A percentile compares a stretch with the other conserved stretches of the same genome.
phyloP scores from a whole-genome alignment of 1,140 invertebrate species.

The Pissodes strobi region DNA sequence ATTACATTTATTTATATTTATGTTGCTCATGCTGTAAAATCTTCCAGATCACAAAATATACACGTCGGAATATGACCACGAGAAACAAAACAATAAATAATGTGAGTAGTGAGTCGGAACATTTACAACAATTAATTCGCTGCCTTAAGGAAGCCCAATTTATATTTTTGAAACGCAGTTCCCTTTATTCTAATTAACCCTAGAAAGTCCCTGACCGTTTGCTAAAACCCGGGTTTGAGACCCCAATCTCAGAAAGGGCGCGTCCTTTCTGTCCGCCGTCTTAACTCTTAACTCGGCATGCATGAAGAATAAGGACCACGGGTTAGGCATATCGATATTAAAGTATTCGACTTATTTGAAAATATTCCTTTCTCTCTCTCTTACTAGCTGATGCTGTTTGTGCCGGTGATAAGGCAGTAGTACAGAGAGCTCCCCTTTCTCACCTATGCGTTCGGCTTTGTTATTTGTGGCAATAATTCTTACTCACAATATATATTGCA shows the following conservation, averaged over 20 bases:
- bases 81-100: slow-evolving; percentile 21
- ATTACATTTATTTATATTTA: no score
- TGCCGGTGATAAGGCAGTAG: no score
- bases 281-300: slow-evolving; percentile 42
- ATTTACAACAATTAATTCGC: slow-evolving; percentile 36
- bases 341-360: neutral
- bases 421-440: no score
- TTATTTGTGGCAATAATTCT: no score
- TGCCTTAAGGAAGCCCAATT: slow-evolving; percentile 34
- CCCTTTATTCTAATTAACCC: slow-evolving; percentile 44
- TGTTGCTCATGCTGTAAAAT: no score
- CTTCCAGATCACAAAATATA: no score
- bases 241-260: slow-evolving; percentile 41
- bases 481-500: no score
- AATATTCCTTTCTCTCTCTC: neutral
- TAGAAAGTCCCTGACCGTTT: slow-evolving; percentile 42
- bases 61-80: no score
- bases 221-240: slow-evolving; percentile 41
- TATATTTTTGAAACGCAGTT: slow-evolving; percentile 29
- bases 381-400: no score
- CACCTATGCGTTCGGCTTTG: no score
- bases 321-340: slow-evolving; percentile 12
- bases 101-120: slow-evolving; percentile 24
- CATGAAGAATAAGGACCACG: slow-evolving; percentile 30
- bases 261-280: slow-evolving; percentile 32